Conservation (phyloP, 2,113 vertebrate species). For the Hylia prasina region DNA sequence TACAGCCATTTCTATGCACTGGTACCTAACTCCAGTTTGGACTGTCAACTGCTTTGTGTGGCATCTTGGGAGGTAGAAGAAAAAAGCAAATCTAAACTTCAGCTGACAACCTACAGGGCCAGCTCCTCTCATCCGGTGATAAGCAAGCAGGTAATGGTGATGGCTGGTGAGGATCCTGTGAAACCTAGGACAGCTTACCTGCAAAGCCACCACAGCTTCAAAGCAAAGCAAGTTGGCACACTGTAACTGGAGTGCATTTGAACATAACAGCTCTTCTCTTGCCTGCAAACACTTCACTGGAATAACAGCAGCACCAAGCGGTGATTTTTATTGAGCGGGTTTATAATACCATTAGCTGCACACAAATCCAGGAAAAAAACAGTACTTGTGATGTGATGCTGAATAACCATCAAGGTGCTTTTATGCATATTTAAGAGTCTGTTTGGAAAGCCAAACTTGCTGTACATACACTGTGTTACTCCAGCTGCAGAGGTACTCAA, state of each 20-base stretch:
- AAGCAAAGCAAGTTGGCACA: neutral
- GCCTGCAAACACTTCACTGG: neutral
- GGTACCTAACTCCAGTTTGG: neutral
- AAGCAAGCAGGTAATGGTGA: neutral
- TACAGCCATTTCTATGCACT: neutral
- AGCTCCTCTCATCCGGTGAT: neutral
- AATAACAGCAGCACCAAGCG: neutral
- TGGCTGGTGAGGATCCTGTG: neutral
- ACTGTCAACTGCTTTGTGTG: neutral
- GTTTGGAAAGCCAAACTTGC: neutral
- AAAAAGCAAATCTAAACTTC: neutral
- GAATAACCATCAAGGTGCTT: neutral
- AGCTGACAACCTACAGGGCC: neutral
- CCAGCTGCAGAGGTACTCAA: neutral
- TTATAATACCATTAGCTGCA: neutral
- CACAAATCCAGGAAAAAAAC: neutral
- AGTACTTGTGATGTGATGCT: neutral
- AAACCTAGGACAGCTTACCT: neutral
- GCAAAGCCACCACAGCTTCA: neutral
- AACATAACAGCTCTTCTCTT: neutral
- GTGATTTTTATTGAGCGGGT: neutral
- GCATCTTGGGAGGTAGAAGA: neutral
- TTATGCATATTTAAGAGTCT: neutral
- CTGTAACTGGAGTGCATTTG: neutral
- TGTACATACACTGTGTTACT: neutral